Evolutionary conservation across 2,888 invertebrate genomes (phyloP), one percentile per base, ranked within the genome.

Genomic region (Drosophila borborema): DNA sequence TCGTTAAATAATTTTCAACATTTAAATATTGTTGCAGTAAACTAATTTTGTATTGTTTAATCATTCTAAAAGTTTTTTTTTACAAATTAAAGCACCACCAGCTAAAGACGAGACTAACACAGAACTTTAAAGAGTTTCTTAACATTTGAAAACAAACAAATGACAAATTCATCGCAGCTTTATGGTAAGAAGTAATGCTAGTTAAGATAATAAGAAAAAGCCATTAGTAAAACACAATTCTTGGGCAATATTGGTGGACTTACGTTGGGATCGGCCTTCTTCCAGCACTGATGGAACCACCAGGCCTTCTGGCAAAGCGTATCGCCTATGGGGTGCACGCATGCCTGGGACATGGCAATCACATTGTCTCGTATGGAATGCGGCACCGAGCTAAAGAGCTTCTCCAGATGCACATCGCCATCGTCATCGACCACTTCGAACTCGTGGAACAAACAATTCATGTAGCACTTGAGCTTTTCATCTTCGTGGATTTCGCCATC

Each of bases 251-350:
- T 7, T 34, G 1, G 12, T 18, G 41, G 23, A 10, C 74, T 70
- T 62, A 93, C 93, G 77, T 80, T 86, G 9, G 93, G 93, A 90
- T 93, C 93, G 28, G 92, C 91, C 64, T 90, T 90, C 64, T 93
- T 93, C 93, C 93, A 93, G 80, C 93, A 93, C 67, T 92, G 91
- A 71, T 93, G 91, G 68, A 93, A 91, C 92, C 92, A 92, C 91
- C 92, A 93, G 41, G 93, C 93, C 67, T 91, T 91, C 51, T 93
- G 90, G 70, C 93, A 93, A 16, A 91, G 64, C 8, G 89, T 91
- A 53, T 92, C 92, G 8, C 93, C 93, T 61, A 89, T 83, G 5
- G 93, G 92, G 79, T 92, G 91, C 16, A 90, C 62, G 63, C 93
- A 93, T 16, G 74, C 77, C 72, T 91, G 83, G 3, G 91, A 88